Base-by-base conservation (phyloP, 2,797 vertebrate species). In the Heteromormyrus szaboi region DNA sequence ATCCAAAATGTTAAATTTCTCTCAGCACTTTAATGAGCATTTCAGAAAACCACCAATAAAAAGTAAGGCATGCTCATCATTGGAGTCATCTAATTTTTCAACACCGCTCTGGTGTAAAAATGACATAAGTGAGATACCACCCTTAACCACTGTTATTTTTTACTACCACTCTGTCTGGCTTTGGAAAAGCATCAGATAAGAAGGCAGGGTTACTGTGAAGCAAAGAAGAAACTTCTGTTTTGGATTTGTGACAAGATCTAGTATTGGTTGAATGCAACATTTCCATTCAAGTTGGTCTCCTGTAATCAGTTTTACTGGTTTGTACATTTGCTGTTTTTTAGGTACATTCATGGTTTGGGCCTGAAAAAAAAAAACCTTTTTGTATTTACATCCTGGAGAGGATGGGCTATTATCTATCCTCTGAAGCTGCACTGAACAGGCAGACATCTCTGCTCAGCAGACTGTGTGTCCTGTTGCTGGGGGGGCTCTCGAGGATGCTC, bases 401-500 rank as follows among this genome's bases (percentile, higher is more conserved):
- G 88, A 17, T 8, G 54, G 50, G 51, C 41, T 56, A 7, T 46
- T 41, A 25, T 41, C 44, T 29, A 53, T 54, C 8, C 33, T 86
- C 88, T 86, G 14, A 54, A 86, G 50, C 48, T 33, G 48, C 1
- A 22, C 44, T 68, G 51, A 76, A 68, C 46, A 37, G 14, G 50
- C 41, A 12, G 19, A n/a, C 84, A 17, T 76, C 65, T 89, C 84
- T 62, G 88, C 88, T 37, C 83, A 89, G 84, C 88, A 89, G 88
- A 89, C 72, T 44, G 83, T 6, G 29, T 33, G 12, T 25, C 59
- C 12, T 86, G 9, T n/a, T 17, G 9, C n/a, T 56, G 85, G 22
- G n/a, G 14, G 11, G 22, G 29, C 17, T 59, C 72, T 53, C 25
- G 25, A 48, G 46, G 29, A 48, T 54, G 84, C 29, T 86, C 53